Base-by-base conservation (phyloP, 2,797 vertebrate genomes). In the Hemitrygon akajei region DNA sequence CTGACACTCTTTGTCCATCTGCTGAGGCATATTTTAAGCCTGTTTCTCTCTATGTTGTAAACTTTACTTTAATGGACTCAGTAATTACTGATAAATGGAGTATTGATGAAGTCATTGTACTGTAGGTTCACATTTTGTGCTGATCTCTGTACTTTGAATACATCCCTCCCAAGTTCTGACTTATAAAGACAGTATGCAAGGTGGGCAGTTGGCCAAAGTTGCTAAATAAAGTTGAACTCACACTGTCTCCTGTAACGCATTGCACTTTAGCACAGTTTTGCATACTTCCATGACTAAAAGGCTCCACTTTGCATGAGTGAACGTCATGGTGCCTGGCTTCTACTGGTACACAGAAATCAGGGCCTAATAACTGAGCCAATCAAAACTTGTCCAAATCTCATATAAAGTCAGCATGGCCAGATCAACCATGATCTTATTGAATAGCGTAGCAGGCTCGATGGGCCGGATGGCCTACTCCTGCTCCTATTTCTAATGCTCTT, bases 71-170 rank as follows among this genome's bases (percentile, higher is more conserved):
- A 98, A 98, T 97, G 97, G 97, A 98, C 97, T 96, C 97, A 95
- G 96, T 96, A 97, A 97, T 95, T 96, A 96, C 97, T 99, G 98
- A 99, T 98, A 97, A 97, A 98, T 98, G 98, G 97, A 97, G 97
- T 97, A 97, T 96, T 95, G 96, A 97, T 97, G 96, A 97, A 97
- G 97, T 97, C 96, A 96, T 96, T 94, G 96, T 96, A 96, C 97
- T 97, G 95, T 96, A 97, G 97, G 97, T 96, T 98, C 97, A 96
- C 95, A 94, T 97, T 98, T 97, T 97, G 97, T 96, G 96, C 96
- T 97, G 96, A 97, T 96, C 95, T 95, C 94, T 96, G 96, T 96
- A 96, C 94, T 96, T 97, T 96, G 95, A 96, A 95, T 96, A 95
- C 95, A 94, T 94, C 93, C 95, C 95, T 95, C 95, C 96, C 95